Evolutionary conservation across 1,140 invertebrate genomes (phyloP), one percentile per base, ranked within the genome.

Genomic region (Drosophila neocordata): DNA sequence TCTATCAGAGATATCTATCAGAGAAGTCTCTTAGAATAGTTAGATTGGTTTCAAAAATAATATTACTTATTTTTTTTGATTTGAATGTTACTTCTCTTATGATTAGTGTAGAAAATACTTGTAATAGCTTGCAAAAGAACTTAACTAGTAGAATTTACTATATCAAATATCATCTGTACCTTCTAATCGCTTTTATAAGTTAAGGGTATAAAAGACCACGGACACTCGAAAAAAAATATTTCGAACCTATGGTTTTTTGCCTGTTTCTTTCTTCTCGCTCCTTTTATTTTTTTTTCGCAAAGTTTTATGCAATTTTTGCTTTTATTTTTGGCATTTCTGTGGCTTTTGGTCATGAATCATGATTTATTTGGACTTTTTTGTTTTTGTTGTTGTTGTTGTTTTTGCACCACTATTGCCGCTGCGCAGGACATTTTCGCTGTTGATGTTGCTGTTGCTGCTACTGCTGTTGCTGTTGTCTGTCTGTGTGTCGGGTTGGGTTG

Each of bases 271-370:
- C 13, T 37, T 57, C 18, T 55, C 53, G 2, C 52, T n/a, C 52
- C 9, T 37, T 53, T 57, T 60, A 56, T 67, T 73, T 69, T 57
- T 60, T 59, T 67, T 73, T 69, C 52, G n/a, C 35, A 53, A 81
- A 78, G 83, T 81, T 85, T 75, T 75, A 75, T 83, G 79, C 68
- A 58, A 63, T 78, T 74, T 67, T 73, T 74, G 83, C 72, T 88
- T 88, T 88, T 88, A 79, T 88, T 87, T 87, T 83, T 88, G 83
- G 83, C 79, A 72, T 87, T 88, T 87, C 71, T 83, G 83, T 87
- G 83, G 83, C 83, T 87, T 87, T 87, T 79, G 84, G 84, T 88
- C 83, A 88, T 88, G 83, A 88, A 88, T 88, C 83, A 88, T 88
- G 83, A 88, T 88, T 88, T 88, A 88, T 88, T 83, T 88, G 75